Percentiles rank a stretch among this genome's conserved stretches.
phyloP scores from a whole-genome alignment of 2,113 vertebrate species.

The Chaetodon trifascialis region DNA sequence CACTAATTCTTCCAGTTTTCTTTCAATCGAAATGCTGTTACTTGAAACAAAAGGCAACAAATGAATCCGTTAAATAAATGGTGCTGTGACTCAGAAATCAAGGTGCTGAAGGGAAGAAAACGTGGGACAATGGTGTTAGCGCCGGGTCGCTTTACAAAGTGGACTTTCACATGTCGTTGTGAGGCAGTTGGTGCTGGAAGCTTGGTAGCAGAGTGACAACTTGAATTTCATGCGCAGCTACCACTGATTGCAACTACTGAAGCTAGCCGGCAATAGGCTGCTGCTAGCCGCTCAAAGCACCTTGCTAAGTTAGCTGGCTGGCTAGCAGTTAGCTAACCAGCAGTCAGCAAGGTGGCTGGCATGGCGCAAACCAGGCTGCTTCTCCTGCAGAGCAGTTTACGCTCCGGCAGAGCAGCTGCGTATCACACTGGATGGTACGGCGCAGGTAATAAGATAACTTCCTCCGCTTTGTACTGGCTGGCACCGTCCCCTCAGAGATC shows the following conservation, averaged over 20 bases:
- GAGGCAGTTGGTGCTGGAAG: background rate
- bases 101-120: background rate
- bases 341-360: no score
- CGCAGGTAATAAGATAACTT: background rate
- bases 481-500: background rate
- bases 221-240: background rate
- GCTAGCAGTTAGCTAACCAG: no score
- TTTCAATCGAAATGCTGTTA: background rate
- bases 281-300: background rate
- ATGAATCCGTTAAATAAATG: background rate
- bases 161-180: accelerated
- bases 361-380: no score
- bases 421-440: no score
- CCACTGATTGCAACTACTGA: no score
- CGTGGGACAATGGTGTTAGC: background rate
- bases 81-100: background rate
- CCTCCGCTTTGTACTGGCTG: background rate
- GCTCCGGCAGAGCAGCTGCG: background rate
- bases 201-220: background rate
- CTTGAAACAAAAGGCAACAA: background rate
- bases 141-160: background rate
- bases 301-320: background rate
- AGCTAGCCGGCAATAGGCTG: background rate
- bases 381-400: background rate
- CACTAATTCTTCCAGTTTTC: no score